Percentiles rank a stretch among this genome's conserved stretches.
Evolutionary conservation across 2,113 vertebrate genomes (phyloP).

Genomic region (Scatophagus argus): DNA sequence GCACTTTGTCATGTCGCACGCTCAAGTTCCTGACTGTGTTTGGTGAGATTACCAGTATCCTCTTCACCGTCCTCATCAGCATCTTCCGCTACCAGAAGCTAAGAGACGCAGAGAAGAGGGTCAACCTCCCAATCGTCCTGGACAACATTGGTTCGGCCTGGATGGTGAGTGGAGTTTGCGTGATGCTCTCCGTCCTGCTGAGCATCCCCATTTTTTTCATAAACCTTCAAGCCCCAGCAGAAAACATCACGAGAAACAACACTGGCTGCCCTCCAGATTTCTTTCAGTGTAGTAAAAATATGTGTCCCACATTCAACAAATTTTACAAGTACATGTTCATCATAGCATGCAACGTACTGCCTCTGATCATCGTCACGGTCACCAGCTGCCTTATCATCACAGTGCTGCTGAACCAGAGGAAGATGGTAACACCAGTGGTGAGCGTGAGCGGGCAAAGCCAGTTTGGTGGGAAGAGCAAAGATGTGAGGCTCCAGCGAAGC

Average conservation of each 20-base stretch:
- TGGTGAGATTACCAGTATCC: conserved; percentile 76
- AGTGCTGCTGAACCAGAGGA: conserved; percentile 68
- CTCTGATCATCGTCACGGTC: conserved; percentile 76
- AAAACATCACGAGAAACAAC: conserved; percentile 39
- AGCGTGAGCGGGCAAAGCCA: background rate
- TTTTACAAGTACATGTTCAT: conserved; percentile 77
- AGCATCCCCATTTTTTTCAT: conserved; percentile 67
- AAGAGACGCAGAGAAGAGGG: conserved; percentile 59
- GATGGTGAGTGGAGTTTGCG: conserved; percentile 53
- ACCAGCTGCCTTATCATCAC: conserved; percentile 75
- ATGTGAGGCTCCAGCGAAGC: conserved; percentile 58
- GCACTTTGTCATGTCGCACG: conserved; percentile 45
- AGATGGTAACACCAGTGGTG: conserved; percentile 27
- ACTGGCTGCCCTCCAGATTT: conserved; percentile 67
- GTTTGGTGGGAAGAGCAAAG: conserved; percentile 16
- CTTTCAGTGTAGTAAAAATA: conserved; percentile 69
- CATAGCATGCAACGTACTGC: conserved; percentile 71
- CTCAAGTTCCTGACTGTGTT: conserved; percentile 74
- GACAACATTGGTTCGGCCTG: conserved; percentile 69
- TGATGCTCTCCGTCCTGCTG: conserved; percentile 47
- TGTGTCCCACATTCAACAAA: conserved; percentile 61
- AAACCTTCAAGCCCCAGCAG: background rate
- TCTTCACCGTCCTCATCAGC: conserved; percentile 83
- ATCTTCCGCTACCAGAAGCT: conserved; percentile 84
- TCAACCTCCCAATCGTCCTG: conserved; percentile 68